Conservation (phyloP, 2,113 vertebrate species). For the Leucopsar rothschildi region DNA sequence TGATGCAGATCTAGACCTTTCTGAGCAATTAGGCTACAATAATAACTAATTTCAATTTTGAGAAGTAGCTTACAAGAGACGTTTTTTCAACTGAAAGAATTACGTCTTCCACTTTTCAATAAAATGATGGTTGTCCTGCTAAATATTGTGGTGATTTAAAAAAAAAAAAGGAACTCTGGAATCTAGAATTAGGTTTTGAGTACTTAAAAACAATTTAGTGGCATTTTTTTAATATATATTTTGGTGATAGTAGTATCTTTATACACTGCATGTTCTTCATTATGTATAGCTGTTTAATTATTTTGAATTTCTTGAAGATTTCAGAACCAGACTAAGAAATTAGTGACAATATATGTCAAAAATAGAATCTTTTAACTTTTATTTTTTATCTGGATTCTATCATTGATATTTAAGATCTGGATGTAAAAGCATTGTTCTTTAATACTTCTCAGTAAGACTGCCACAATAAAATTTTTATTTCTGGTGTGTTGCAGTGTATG, state of each 20-base stretch:
- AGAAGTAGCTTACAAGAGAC: neutral
- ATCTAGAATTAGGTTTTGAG: neutral
- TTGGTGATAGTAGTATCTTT: neutral
- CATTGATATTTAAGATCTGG: neutral
- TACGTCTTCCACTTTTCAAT: neutral
- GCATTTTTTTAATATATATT: neutral
- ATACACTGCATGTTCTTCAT: neutral
- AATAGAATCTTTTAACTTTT: neutral
- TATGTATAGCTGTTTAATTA: neutral
- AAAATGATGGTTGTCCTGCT: neutral
- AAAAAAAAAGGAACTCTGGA: neutral
- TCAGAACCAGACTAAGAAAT: neutral
- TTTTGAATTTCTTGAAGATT: neutral
- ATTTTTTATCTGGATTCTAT: neutral
- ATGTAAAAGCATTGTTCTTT: neutral
- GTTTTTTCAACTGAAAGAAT: neutral
- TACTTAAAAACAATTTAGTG: neutral
- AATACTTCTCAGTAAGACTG: neutral
- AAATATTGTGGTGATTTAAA: neutral
- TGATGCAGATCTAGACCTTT: neutral
- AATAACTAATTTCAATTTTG: neutral
- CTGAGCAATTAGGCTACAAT: neutral
- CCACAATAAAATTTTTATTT: neutral
- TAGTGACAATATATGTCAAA: neutral
- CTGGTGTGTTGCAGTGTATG: conserved; percentile 72